These are phyloP conservation scores for Nyctibius bracteatus DNA, from an alignment of 2,113 vertebrate species.

Conservation along the genomic window DNA sequence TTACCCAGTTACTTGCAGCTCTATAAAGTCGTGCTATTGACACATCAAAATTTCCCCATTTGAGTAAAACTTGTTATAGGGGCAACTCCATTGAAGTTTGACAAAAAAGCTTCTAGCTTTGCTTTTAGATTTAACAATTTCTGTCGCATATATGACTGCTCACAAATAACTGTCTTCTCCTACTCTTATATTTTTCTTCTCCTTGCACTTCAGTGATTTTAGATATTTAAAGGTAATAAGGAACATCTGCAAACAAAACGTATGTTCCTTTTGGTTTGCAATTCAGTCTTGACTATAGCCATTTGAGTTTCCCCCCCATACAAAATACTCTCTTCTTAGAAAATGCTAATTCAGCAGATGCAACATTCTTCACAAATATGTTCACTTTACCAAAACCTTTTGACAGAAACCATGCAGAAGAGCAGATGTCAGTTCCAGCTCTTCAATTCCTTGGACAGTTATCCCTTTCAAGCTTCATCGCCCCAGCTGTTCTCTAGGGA, in stretches of 20 bases:
- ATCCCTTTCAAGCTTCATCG: not conserved
- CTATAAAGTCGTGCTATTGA: fast-evolving
- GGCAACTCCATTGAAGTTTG: not conserved
- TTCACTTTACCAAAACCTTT: not conserved
- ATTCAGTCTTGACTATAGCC: not conserved
- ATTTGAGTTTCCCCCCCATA: not conserved
- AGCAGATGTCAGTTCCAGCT: not conserved
- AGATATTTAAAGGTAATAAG: not conserved
- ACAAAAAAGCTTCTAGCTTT: not conserved
- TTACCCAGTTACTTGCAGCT: not conserved
- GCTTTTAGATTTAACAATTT: not conserved
- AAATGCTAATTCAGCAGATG: not conserved
- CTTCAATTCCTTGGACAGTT: not conserved
- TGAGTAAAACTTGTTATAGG: not conserved
- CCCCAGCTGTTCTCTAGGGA: not conserved
- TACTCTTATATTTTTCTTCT: not conserved
- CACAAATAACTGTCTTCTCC: not conserved
- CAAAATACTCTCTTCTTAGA: not conserved
- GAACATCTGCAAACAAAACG: not conserved
- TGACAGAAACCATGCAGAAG: not conserved
- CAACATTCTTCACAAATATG: not conserved
- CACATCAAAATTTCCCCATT: not conserved
- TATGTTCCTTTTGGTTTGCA: not conserved
- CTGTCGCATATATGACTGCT: not conserved
- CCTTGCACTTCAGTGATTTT: not conserved